These are phyloP conservation scores for Centruroides sculpturatus DNA, from an alignment of 1,140 invertebrate species.

Conservation along the genomic window DNA sequence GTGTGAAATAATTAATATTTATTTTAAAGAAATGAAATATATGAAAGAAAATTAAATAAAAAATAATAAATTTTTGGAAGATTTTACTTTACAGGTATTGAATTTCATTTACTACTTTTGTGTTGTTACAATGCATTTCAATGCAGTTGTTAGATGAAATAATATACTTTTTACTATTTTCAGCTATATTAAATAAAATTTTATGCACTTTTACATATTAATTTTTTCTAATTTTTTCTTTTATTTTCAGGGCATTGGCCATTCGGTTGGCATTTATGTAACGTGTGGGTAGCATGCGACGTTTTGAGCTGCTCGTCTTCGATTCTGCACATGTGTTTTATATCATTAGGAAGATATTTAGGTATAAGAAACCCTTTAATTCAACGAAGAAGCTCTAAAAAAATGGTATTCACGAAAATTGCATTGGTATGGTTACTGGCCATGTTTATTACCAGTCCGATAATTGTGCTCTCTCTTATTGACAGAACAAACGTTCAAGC, in stretches of 20 bases:
- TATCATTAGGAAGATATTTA: conserved; percentile 79
- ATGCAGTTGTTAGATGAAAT: no score
- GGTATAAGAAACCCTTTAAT: conserved; percentile 79
- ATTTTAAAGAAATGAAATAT: no score
- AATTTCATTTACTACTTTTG: no score
- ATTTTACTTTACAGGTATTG: no score
- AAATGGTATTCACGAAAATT: conserved; percentile 61
- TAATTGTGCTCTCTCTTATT: conserved; percentile 58
- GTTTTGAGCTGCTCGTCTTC: conserved; percentile 86
- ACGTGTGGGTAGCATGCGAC: conserved; percentile 84
- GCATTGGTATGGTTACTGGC: conserved; percentile 69
- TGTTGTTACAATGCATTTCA: no score
- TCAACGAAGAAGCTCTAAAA: conserved; percentile 41
- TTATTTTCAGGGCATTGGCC: conserved; percentile 72
- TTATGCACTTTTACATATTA: no score
- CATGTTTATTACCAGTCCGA: conserved; percentile 70
- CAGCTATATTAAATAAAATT: no score
- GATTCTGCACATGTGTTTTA: conserved; percentile 96
- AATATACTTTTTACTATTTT: no score
- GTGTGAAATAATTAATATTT: no score
- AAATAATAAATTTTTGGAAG: no score
- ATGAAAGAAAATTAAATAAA: no score
- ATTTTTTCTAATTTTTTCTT: not conserved
- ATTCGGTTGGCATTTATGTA: conserved; percentile 70
- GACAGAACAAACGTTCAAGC: conserved; percentile 63